phyloP scores from a whole-genome alignment of 2,797 vertebrate species.

The Leuciscus waleckii region DNA sequence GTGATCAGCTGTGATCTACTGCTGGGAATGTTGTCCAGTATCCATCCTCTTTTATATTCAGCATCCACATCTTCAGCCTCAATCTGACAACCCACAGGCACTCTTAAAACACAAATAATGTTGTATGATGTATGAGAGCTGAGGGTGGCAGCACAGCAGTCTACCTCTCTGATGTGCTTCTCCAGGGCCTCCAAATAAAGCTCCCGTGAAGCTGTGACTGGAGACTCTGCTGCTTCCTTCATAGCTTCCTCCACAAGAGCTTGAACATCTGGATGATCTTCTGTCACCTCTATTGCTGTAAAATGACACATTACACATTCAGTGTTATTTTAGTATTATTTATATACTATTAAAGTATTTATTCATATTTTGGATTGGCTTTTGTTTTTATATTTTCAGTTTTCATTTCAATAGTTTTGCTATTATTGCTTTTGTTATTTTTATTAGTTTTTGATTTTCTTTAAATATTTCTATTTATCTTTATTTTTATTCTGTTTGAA shows the following conservation, averaged over 20 bases:
- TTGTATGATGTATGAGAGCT: background rate
- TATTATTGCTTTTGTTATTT: background rate
- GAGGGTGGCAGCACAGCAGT: background rate
- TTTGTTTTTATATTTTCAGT: background rate
- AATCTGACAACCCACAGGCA: slow-evolving; percentile 66
- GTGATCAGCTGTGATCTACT: slow-evolving; percentile 75
- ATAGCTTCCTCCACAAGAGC: slow-evolving; percentile 76
- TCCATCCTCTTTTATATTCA: slow-evolving; percentile 83
- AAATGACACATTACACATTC: slow-evolving; percentile 6
- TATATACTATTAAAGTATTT: background rate
- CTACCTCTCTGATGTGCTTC: slow-evolving; percentile 80
- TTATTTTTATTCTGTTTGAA: background rate
- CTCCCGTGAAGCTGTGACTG: slow-evolving; percentile 66
- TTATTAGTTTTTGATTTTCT: background rate
- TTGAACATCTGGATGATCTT: slow-evolving; percentile 85
- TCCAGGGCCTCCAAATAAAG: slow-evolving; percentile 77
- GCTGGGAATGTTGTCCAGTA: slow-evolving; percentile 89
- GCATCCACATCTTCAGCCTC: slow-evolving; percentile 72
- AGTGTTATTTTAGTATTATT: background rate
- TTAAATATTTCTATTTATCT: background rate
- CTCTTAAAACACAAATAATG: background rate
- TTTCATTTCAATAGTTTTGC: background rate
- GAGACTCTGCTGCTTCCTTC: slow-evolving; percentile 65
- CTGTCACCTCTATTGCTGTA: slow-evolving; percentile 73
- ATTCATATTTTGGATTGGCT: background rate